phyloP scores from a whole-genome alignment of 2,797 vertebrate species.

The Poeciliopsis presidionis region DNA sequence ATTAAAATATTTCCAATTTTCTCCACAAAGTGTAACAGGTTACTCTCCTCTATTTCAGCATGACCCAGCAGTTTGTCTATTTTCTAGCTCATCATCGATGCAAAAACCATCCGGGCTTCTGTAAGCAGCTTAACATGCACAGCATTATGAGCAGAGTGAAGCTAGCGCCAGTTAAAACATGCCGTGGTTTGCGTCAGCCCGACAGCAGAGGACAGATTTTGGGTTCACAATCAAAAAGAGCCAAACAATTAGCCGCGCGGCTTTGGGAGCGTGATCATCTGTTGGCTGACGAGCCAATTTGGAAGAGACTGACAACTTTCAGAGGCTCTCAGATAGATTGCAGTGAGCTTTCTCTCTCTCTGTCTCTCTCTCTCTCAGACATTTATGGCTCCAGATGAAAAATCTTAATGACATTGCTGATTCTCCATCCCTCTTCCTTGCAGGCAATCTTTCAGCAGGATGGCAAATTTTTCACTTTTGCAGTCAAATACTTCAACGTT shows the following conservation, averaged over 20 bases:
- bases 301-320: slow-evolving; percentile 15
- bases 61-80: neutral
- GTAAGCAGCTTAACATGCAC: slow-evolving; percentile 8
- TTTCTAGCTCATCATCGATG: neutral
- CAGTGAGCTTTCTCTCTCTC: neutral
- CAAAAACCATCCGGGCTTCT: neutral
- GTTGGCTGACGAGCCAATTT: slow-evolving; percentile 11
- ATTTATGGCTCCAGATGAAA: slow-evolving; percentile 4
- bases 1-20: neutral
- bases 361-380: neutral
- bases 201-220: neutral
- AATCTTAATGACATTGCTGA: slow-evolving; percentile 16
- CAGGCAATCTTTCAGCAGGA: neutral
- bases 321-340: slow-evolving; percentile 14
- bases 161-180: slow-evolving; percentile 7
- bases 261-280: slow-evolving; percentile 1
- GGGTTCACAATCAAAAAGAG: slow-evolving; percentile 1
- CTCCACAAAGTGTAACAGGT: neutral
- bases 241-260: neutral
- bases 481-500: slow-evolving; percentile 3
- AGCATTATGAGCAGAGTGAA: slow-evolving; percentile 21
- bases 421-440: slow-evolving; percentile 6
- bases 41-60: neutral
- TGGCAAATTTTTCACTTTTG: slow-evolving; percentile 4
- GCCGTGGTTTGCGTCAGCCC: neutral